Conservation (phyloP, 1,140 invertebrate species). For the Drosophila bocki region DNA sequence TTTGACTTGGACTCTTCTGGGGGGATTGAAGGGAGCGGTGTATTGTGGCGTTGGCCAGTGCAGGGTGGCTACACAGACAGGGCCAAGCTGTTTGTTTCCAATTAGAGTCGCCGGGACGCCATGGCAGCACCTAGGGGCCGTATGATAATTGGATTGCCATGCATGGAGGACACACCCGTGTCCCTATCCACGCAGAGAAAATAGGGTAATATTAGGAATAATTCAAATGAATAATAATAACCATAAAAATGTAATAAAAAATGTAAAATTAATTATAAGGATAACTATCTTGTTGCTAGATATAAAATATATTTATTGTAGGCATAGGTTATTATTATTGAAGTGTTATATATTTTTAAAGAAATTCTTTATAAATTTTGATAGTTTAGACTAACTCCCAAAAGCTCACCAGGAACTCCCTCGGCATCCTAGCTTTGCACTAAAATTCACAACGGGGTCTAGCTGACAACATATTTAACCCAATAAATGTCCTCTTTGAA, state of each 20-base stretch:
- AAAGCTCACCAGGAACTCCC: not conserved
- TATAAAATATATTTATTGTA: not conserved
- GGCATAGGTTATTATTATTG: too few relatives aligned
- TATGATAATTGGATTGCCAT: constrained; percentile 79
- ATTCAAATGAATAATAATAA: not conserved
- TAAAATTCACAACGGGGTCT: not conserved
- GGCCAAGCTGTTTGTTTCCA: constrained; percentile 76
- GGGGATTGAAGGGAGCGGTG: not conserved
- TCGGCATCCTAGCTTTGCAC: not conserved
- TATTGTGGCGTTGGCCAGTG: not conserved
- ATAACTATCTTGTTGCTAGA: not conserved
- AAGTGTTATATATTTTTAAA: too few relatives aligned
- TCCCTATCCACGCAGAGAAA: constrained; percentile 4
- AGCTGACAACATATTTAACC: not conserved
- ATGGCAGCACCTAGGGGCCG: constrained; percentile 65
- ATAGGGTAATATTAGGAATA: not conserved
- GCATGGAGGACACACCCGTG: constrained; percentile 56
- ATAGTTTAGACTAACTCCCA: not conserved
- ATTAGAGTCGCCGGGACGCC: constrained; percentile 60
- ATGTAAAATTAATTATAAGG: not conserved
- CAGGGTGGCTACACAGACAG: constrained; percentile 17
- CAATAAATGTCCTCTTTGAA: not conserved
- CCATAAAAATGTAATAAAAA: too few relatives aligned
- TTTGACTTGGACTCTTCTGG: constrained; percentile 54
- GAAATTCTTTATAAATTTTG: too few relatives aligned